Base-by-base conservation (phyloP, 1,140 invertebrate genomes). In the Ridgeia piscesae region DNA sequence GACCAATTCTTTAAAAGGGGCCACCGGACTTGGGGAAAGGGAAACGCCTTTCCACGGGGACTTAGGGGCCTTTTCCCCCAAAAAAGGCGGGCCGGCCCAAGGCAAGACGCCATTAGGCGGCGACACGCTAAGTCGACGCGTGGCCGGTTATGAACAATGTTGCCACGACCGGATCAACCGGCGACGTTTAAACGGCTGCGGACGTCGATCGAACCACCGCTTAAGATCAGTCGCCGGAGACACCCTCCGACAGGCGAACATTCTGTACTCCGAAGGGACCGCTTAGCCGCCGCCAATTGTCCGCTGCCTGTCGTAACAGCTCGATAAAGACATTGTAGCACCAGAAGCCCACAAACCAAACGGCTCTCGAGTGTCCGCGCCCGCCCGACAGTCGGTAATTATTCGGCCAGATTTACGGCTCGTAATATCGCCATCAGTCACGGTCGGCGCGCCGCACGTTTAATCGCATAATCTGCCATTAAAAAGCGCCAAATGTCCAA, bases 381-480 rank as follows among this genome's bases (percentile, higher is more conserved):
- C 17, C 58, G 58, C 58, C 27, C 58, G 58, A 77, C 58, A 77
- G 58, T 77, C 58, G 58, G 58, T 31, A 77, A 77, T 77, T 77
- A 77, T 77, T 77, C 58, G 58, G 58, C 58, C 58, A 77, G 58
- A 77, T 77, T 77, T 77, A 77, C 58, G 6, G 58, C 58, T 77
- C 58, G 58, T 77, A 77, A 77, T 77, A 77, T 77, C 58, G 58
- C 58, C 58, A 77, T 77, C 58, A 77, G 58, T 77, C 58, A 77
- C 58, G 58, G 58, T 77, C 58, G 58, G 58, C 58, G 58, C 17
- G 58, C 27, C 58, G 58, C 58, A 77, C 58, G 58, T 77, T 77
- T 77, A 77, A 77, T 77, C 58, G 58, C 58, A 77, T 77, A 77
- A 77, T 77, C 58, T 77, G 58, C 58, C 58, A 77, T 77, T 77